Evolutionary conservation across 37 sponge, comb jelly and placozoan species (phyloP).

Genomic region (Hormiphora californensis): DNA sequence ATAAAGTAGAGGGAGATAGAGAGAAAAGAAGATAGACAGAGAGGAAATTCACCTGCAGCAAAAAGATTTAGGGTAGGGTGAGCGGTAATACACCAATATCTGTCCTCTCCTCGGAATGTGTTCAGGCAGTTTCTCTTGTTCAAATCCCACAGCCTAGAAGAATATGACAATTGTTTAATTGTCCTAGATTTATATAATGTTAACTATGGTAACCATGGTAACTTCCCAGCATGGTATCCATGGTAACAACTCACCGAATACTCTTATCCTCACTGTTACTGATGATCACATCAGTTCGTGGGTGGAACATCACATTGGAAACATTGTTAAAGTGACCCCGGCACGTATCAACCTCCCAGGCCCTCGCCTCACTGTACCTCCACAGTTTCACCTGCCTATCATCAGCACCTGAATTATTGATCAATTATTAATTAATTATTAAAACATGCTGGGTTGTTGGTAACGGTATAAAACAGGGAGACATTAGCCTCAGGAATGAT

Average conservation of each 20-base stretch:
- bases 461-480: no score
- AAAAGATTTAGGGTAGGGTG: conserved; percentile 93
- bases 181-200: background rate
- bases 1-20: background rate
- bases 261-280: conserved; percentile 85
- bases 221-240: background rate
- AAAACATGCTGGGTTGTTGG: no score
- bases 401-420: conserved; percentile 84
- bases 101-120: conserved; percentile 85
- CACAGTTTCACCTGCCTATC: conserved; percentile 97
- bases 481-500: no score
- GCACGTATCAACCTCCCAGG: conserved; percentile 99
- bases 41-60: conserved; percentile 72
- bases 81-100: conserved; percentile 86
- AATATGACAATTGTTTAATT: background rate
- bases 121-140: conserved; percentile 74
- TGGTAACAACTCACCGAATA: conserved; percentile 56
- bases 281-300: conserved; percentile 87
- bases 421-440: no score
- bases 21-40: background rate
- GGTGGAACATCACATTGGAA: conserved; percentile 87
- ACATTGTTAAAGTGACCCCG: conserved; percentile 98
- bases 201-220: no score
- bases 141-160: conserved; percentile 56
- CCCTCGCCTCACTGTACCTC: conserved; percentile 95